A percentile compares a stretch with the other conserved stretches of the same genome.
phyloP scores from a whole-genome alignment of 2,888 invertebrate genomes.

The Myathropa florea region DNA sequence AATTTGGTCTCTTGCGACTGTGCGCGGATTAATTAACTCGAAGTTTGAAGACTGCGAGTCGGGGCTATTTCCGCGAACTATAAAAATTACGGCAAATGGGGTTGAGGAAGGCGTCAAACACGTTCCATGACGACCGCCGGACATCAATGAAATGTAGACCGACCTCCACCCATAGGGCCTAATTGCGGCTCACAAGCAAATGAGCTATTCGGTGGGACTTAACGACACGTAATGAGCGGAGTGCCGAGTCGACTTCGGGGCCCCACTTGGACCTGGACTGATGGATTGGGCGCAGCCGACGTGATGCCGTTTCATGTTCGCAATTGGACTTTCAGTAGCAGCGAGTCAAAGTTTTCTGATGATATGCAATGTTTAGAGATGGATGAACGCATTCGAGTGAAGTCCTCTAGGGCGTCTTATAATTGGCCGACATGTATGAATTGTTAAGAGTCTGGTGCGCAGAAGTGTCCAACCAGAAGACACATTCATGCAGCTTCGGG shows the following conservation, averaged over 20 bases:
- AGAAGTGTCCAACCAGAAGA: neutral
- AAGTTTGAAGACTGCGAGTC: slow-evolving; percentile 12
- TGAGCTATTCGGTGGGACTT: neutral
- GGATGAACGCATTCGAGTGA: neutral
- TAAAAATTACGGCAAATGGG: slow-evolving; percentile 31
- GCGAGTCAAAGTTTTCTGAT: neutral
- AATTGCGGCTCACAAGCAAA: neutral
- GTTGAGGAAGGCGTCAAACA: slow-evolving; percentile 19
- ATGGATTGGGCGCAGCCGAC: neutral
- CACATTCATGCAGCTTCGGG: neutral
- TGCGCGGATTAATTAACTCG: slow-evolving; percentile 47
- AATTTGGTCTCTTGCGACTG: neutral
- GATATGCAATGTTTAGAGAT: neutral
- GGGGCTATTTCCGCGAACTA: slow-evolving; percentile 45
- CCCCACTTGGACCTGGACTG: too few species aligned
- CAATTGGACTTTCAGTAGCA: neutral
- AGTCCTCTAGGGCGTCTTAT: neutral
- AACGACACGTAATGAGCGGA: neutral
- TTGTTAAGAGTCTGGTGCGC: neutral
- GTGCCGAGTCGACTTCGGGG: neutral
- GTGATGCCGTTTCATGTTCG: neutral
- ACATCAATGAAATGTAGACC: slow-evolving; percentile 5
- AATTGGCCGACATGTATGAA: neutral
- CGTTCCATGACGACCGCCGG: slow-evolving; percentile 1
- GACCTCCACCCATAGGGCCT: neutral